Evolutionary conservation across 2,113 vertebrate genomes (phyloP).

Genomic region (Theristicus caerulescens): DNA sequence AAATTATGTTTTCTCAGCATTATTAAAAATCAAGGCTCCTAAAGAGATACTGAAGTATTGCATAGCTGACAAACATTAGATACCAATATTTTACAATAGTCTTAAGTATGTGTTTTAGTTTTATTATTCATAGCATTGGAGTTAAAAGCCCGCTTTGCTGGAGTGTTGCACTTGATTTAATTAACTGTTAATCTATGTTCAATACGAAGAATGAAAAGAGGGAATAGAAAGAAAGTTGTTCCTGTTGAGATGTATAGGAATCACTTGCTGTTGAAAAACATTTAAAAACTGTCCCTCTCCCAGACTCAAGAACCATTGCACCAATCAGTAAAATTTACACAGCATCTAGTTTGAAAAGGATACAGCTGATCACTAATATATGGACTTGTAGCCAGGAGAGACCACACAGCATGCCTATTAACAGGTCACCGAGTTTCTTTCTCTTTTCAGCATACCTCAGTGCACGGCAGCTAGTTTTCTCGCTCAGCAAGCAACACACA

Average conservation of each 20-base stretch:
- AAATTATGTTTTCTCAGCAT: background rate
- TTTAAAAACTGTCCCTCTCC: background rate
- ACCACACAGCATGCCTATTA: background rate
- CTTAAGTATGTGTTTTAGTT: background rate
- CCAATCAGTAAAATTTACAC: background rate
- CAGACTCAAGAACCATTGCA: background rate
- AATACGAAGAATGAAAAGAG: background rate
- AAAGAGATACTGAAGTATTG: background rate
- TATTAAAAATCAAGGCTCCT: background rate
- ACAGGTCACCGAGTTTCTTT: conserved; percentile 1
- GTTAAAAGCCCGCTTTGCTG: background rate
- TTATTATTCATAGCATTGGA: background rate
- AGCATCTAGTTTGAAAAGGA: background rate
- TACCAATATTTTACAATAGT: background rate
- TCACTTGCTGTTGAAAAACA: background rate
- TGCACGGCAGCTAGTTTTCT: conserved; percentile 46
- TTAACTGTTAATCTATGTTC: background rate
- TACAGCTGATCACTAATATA: background rate
- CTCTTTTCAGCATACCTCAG: conserved; percentile 34
- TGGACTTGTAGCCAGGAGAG: background rate
- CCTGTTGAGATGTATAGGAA: background rate
- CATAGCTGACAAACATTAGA: background rate
- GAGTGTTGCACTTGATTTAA: background rate
- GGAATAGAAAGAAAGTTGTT: background rate
- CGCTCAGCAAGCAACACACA: conserved; percentile 59